Evolutionary conservation across 2,888 invertebrate species (phyloP), one percentile per base, ranked within the genome.

Genomic region (Apamea crenata): DNA sequence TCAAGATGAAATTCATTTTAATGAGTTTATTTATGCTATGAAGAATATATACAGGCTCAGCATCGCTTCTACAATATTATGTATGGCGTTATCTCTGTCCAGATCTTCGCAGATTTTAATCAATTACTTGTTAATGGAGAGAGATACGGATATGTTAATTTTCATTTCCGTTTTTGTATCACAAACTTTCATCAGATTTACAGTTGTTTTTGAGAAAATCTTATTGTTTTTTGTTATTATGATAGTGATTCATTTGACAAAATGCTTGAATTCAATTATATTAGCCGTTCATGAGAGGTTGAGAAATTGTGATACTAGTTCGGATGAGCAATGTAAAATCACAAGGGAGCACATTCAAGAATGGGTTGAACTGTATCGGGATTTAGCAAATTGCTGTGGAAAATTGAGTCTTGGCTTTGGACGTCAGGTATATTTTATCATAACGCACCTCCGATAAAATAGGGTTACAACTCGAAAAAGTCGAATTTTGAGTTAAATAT

Each of bases 311-410:
- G n/a, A 32, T n/a, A 32, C 59, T 63, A 63, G 8, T 53, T 56
- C 21, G 1, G 25, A 36, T 36, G 61, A 63, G 1, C 50, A 16
- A 29, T 67, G n/a, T 61, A 44, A 40, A 10, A 32, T 82, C 16
- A 72, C 67, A n/a, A 32, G 16, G 12, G 25, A 72, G 16, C 56
- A 68, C 53, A 72, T 82, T 50, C 56, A 83, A 47, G 56, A 8
- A 61, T 82, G 81, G 83, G 68, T 83, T 25, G 56, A 77, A n/a
- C 1, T 77, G 21, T 83, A 77, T 83, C 71, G 71, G 12, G 47
- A 82, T 8, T 47, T 83, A 63, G 71, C 29, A 16, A 68, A 77
- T 16, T 72, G 71, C 21, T 83, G 81, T 68, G 21, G 77, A 56
- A 82, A 72, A 68, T 10, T 82, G 18, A 40, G 53, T 16, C n/a